Evolutionary conservation across 2,797 vertebrate genomes (phyloP), one percentile per base, ranked within the genome.

Genomic region (Hydrocynus forskahlii): DNA sequence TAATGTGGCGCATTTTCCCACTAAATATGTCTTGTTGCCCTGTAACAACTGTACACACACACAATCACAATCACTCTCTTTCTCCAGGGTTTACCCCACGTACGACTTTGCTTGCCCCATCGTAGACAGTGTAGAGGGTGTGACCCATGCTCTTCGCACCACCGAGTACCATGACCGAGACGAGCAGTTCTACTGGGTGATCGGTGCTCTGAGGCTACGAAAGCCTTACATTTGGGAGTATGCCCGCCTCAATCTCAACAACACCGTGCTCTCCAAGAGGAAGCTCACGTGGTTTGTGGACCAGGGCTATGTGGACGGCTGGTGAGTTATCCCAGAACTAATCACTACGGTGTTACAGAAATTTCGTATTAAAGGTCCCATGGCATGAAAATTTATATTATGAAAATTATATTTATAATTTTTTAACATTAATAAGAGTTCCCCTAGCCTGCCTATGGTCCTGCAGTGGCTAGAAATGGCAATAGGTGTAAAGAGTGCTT

Each of bases 91-190:
- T 85, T 99, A 99, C 89, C 98, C 98, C 16, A 99, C 97, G 0
- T 99, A 99, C 0, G 98, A 99, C 88, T 99, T 99, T 50, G 98
- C 98, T 85, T 99, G 98, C 86, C 98, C 98, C 67, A 99, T 99
- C 43, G 98, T 99, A 88, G 98, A 99, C 92, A 99, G 98, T 84
- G 82, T 98, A 75, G 98, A 99, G 92, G 97, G 95, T 0, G 98
- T 99, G 82, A 99, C 98, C 2, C 98, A 99, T 23, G 98, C 98
- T 5, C 91, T 99, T 17, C 95, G 98, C 84, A 99, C 98, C 83
- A 99, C 97, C 0, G 98, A 99, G 89, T 99, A 99, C 89, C 98
- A 99, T 17, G 98, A 99, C 86, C 94, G 98, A 5, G 98, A 99
- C 10, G 97, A 99, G 13, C 98, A 99, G 77, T 99, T 96, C 88